Conservation (phyloP, 2,113 vertebrate species). For the Pangasianodon hypophthalmus region DNA sequence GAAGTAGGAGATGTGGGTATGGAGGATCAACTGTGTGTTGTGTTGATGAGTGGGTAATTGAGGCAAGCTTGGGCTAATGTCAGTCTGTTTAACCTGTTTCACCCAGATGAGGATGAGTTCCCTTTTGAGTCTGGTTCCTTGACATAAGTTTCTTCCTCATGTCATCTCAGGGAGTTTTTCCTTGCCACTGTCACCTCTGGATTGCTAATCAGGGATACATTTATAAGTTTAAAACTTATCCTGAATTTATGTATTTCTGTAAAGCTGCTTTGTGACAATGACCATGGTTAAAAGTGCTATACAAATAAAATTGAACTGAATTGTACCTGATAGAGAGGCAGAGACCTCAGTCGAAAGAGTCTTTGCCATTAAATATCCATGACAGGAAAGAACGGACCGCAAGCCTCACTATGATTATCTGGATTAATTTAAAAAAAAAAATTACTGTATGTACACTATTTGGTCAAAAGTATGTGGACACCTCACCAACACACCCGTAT, state of each 20-base stretch:
- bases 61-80: slow-evolving; percentile 41
- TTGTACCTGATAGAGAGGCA: not conserved
- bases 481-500: not conserved
- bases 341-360: not conserved
- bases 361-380: not conserved
- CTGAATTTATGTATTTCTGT: no score
- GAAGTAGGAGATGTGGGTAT: not conserved
- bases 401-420: not conserved
- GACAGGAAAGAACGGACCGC: not conserved
- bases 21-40: not conserved
- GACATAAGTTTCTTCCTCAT: no score
- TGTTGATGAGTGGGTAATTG: slow-evolving; percentile 38
- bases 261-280: no score
- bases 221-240: no score
- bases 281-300: no score
- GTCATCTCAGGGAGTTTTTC: no score
- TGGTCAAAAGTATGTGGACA: not conserved
- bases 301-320: no score
- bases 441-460: not conserved
- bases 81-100: not conserved
- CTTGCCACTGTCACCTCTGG: no score
- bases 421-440: not conserved
- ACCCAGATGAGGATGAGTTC: no score
- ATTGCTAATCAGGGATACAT: no score
- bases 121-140: no score